Conservation (phyloP, 2,797 vertebrate species). For the Cuculus canorus region DNA sequence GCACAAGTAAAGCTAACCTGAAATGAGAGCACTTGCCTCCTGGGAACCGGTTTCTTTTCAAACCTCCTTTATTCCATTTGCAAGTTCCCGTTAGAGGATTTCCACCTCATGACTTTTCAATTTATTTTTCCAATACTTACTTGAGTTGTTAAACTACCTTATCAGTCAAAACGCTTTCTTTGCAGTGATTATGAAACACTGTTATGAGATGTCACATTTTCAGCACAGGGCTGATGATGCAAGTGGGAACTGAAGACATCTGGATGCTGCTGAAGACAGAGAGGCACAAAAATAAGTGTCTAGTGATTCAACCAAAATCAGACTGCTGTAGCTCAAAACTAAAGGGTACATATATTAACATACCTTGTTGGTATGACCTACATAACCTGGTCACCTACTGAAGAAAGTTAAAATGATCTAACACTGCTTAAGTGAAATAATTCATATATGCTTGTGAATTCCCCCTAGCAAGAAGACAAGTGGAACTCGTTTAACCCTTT, state of each 20-base stretch:
- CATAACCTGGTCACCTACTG: background rate
- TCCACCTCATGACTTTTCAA: conserved; percentile 2
- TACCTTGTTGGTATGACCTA: background rate
- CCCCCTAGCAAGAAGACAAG: background rate
- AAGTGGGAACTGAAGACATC: conserved; percentile 22
- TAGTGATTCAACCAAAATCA: background rate
- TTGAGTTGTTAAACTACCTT: conserved; percentile 45
- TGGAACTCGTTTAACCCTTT: background rate
- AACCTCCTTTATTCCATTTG: background rate
- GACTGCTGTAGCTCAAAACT: background rate
- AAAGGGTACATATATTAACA: background rate
- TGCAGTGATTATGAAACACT: background rate
- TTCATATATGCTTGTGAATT: background rate
- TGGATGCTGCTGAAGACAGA: background rate
- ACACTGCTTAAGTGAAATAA: background rate
- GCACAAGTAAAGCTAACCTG: background rate
- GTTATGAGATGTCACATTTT: conserved; percentile 16
- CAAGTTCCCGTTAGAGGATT: conserved; percentile 46
- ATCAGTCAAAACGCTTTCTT: conserved; percentile 12
- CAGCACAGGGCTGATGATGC: background rate
- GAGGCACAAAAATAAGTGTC: background rate
- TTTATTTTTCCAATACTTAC: conserved; percentile 39
- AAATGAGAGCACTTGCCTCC: background rate
- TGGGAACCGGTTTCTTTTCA: conserved; percentile 1
- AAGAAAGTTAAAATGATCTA: background rate